A percentile compares a stretch with the other conserved stretches of the same genome.
Evolutionary conservation across 2,113 vertebrate genomes (phyloP).

Genomic region (Cairina moschata): DNA sequence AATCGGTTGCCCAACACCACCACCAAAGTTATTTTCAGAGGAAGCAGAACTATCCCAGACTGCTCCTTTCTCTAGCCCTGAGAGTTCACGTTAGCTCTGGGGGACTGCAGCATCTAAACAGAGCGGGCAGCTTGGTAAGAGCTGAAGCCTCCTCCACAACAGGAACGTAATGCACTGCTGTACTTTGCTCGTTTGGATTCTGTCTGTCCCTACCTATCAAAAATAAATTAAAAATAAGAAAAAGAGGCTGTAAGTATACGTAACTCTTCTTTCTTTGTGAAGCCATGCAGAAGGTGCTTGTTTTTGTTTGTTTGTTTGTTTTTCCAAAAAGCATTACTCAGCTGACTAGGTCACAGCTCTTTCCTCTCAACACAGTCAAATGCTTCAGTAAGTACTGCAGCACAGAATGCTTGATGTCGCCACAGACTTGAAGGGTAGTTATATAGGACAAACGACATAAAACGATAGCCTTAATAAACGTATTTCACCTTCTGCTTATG

Average conservation of each 20-base stretch:
- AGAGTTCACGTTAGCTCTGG: not conserved
- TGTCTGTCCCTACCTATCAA: not conserved
- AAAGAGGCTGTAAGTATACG: accelerated
- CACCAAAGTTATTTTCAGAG: not conserved
- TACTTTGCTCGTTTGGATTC: not conserved
- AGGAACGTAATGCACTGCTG: not conserved
- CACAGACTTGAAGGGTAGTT: too few species aligned
- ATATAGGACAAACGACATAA: not conserved
- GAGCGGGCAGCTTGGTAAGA: not conserved
- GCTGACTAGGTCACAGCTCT: not conserved
- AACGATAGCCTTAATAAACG: not conserved
- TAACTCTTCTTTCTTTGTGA: too few species aligned
- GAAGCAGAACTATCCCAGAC: not conserved
- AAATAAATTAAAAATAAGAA: not conserved
- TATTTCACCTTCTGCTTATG: not conserved
- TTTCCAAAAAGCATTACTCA: not conserved
- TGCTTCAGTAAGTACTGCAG: not conserved
- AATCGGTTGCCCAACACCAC: not conserved
- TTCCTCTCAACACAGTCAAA: not conserved
- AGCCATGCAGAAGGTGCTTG: not conserved
- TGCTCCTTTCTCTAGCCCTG: not conserved
- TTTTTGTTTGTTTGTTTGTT: too few species aligned
- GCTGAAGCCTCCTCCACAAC: not conserved
- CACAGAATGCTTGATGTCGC: not conserved
- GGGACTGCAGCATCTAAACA: not conserved